These are phyloP conservation scores for Epinephelus moara DNA, from an alignment of 2,113 vertebrate species.

Conservation along the genomic window DNA sequence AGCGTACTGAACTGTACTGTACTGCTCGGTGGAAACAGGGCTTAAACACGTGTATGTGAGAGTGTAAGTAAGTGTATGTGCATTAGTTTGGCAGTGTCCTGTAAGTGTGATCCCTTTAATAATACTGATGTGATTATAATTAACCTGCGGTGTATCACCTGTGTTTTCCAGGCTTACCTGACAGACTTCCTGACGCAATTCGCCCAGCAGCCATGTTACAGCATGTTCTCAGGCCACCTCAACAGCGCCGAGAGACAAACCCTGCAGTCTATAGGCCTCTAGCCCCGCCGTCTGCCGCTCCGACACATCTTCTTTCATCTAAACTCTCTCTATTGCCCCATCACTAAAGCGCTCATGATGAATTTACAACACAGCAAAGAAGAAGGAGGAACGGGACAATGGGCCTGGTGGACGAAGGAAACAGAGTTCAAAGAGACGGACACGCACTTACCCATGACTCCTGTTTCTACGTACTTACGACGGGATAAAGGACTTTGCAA, in stretches of 20 bases:
- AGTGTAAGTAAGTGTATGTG: too few species aligned
- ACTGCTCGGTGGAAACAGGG: too few species aligned
- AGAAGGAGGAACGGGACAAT: conserved; percentile 3
- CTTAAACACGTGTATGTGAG: too few species aligned
- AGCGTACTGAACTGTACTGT: too few species aligned
- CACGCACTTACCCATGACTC: conserved; percentile 51
- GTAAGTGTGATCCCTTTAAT: too few species aligned
- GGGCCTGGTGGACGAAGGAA: conserved; percentile 8
- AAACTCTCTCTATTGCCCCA: conserved; percentile 40
- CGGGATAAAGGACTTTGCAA: conserved; percentile 53
- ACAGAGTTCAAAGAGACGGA: conserved; percentile 28
- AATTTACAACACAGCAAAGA: conserved; percentile 28
- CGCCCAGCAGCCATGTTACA: conserved; percentile 97
- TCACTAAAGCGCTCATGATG: conserved; percentile 40
- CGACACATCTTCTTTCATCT: conserved; percentile 40
- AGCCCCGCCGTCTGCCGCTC: conserved; percentile 51
- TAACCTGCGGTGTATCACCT: conserved; percentile 1
- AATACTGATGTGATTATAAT: too few species aligned
- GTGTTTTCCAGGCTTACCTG: conserved; percentile 91
- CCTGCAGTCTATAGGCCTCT: conserved; percentile 94
- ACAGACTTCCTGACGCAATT: conserved; percentile 98
- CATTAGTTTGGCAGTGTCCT: too few species aligned
- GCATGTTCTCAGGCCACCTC: conserved; percentile 96
- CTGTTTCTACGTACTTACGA: conserved; percentile 33
- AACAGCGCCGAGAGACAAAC: conserved; percentile 93